Conservation (phyloP, 2,888 invertebrate species). For the Drosophila fulvimacula region DNA sequence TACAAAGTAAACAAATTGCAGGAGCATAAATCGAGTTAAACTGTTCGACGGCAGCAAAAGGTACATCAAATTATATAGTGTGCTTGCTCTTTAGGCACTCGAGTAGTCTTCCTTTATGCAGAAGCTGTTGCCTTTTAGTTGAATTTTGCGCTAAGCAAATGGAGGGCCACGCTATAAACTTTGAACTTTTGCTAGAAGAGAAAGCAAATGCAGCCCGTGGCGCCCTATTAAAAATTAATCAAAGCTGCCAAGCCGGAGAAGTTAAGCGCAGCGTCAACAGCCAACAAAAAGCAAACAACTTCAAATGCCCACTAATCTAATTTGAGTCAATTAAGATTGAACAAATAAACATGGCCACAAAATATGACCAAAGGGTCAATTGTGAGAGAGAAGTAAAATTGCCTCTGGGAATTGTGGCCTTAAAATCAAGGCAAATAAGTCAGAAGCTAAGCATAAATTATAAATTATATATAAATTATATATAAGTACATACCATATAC, state of each 20-base stretch:
- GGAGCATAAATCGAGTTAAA: background rate
- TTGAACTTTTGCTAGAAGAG: slow-evolving; percentile 21
- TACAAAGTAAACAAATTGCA: background rate
- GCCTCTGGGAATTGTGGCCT: background rate
- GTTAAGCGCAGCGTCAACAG: slow-evolving; percentile 19
- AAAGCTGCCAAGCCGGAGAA: slow-evolving; percentile 45
- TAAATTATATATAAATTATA: background rate
- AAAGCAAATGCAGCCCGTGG: slow-evolving; percentile 41
- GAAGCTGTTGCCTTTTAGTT: slow-evolving; percentile 46
- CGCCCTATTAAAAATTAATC: slow-evolving; percentile 69
- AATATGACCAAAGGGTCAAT: slow-evolving; percentile 48
- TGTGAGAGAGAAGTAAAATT: background rate
- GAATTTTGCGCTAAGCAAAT: slow-evolving; percentile 20
- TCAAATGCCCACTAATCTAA: slow-evolving; percentile 56
- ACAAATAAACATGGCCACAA: slow-evolving; percentile 64
- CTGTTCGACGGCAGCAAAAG: background rate
- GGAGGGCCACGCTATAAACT: slow-evolving; percentile 16
- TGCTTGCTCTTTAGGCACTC: background rate
- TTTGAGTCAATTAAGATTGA: slow-evolving; percentile 66
- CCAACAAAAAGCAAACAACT: background rate
- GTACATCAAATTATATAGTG: slow-evolving; percentile 2
- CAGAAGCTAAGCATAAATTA: background rate
- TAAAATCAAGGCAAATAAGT: background rate
- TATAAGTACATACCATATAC: background rate
- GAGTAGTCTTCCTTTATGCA: slow-evolving; percentile 53